Evolutionary conservation across 2,113 vertebrate species (phyloP), one percentile per base, ranked within the genome.

Genomic region (Pseudopipra pipra): DNA sequence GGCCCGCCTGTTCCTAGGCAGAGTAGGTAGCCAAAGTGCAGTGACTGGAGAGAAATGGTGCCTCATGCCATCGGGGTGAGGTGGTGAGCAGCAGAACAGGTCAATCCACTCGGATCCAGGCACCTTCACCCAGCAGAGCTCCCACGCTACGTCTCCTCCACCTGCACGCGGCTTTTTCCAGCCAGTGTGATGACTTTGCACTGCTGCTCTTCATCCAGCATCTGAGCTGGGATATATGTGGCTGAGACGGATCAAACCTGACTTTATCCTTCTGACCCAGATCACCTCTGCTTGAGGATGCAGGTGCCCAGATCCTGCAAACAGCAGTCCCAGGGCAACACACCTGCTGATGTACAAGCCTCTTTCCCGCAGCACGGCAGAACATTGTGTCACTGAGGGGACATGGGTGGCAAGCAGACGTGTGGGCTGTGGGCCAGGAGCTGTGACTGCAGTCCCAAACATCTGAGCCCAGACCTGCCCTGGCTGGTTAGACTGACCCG

Each of bases 1-100:
- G 3, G 46, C n/a, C 35, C 0, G 0, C 21, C 31, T 0, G 0
- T 47, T 89, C 44, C 58, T 39, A 13, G 47, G 66, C 41, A 47
- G 67, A 24, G 27, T 18, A 75, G 77, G 62, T 35, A 68, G 83
- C 87, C 81, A 46, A 67, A 84, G 77, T 3, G 6, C 1, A 8
- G 47, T 2, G 5, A 41, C 43, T 6, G 5, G n/a, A 12, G 79
- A 76, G 83, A 59, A 80, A 9, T 19, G 39, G 23, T 59, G 89
- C 31, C 65, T 93, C 79, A 5, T 88, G 72, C 94, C 91, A 90
- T 81, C 0, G 0, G 44, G 79, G 31, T 88, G 95, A 96, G 85
- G 82, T 6, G 31, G 71, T 41, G 74, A 95, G 95, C 0, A 0
- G 80, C 79, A 81, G 88, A 96, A 95, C 95, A 77, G 86, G 95